A percentile compares a stretch with the other conserved stretches of the same genome.
Evolutionary conservation across 2,888 invertebrate genomes (phyloP).

Genomic region (Apamea anceps): DNA sequence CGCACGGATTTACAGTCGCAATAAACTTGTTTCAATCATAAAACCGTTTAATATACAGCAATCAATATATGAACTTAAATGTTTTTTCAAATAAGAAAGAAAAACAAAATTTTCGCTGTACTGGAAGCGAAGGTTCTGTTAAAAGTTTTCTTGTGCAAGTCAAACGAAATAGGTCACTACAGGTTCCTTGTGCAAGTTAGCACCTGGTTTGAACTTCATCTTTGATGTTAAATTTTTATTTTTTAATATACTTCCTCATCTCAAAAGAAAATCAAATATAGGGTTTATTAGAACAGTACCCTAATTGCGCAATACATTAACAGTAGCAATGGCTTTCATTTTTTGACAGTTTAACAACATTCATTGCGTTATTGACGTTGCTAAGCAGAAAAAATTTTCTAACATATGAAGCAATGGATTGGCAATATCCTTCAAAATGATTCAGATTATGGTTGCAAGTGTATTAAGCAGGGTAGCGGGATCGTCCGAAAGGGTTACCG

Average conservation of each 20-base stretch:
- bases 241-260: too few species aligned
- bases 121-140: background rate
- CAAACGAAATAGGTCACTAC: slow-evolving; percentile 44
- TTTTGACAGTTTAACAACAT: too few species aligned
- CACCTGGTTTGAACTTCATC: background rate
- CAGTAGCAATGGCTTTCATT: too few species aligned
- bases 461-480: too few species aligned
- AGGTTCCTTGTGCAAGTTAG: background rate
- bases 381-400: too few species aligned
- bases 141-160: slow-evolving; percentile 23
- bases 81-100: background rate
- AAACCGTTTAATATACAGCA: slow-evolving; percentile 2
- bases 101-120: background rate
- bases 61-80: background rate
- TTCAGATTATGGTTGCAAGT: too few species aligned
- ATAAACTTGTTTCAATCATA: slow-evolving; percentile 37
- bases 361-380: too few species aligned
- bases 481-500: too few species aligned
- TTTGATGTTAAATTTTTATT: background rate
- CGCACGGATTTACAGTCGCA: slow-evolving; percentile 24
- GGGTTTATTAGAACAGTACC: background rate
- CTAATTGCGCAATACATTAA: too few species aligned
- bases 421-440: too few species aligned
- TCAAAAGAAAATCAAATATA: background rate
- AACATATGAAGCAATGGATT: too few species aligned